Percentiles rank a stretch among this genome's conserved stretches.
phyloP scores from a whole-genome alignment of 1,140 invertebrate genomes.

The Zaprionus vittiger region DNA sequence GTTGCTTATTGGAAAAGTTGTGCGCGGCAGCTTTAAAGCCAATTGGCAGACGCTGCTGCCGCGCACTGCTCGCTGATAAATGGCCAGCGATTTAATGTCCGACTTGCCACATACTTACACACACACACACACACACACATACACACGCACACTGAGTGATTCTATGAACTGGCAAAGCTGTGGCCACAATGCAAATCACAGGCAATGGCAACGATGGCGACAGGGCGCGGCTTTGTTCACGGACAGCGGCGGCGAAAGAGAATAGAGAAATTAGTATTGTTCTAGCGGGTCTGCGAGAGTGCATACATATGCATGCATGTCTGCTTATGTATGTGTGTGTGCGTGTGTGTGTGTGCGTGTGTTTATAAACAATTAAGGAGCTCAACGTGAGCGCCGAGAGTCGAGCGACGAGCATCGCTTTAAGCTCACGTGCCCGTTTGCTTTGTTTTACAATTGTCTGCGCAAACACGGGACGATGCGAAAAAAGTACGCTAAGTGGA shows the following conservation, averaged over 20 bases:
- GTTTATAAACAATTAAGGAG: slow-evolving; percentile 36
- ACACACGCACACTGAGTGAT: not conserved
- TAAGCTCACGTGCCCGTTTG: slow-evolving; percentile 45
- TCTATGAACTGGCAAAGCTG: slow-evolving; percentile 19
- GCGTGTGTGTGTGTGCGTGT: not conserved
- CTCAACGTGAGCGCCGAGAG: slow-evolving; percentile 16
- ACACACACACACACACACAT: slow-evolving; percentile 7
- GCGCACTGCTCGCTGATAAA: slow-evolving; percentile 29
- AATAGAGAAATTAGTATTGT: slow-evolving; percentile 48
- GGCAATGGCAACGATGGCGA: slow-evolving; percentile 16
- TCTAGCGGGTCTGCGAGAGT: not conserved
- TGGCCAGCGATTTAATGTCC: slow-evolving; percentile 44
- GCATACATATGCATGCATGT: not conserved
- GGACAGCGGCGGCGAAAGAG: slow-evolving; percentile 2
- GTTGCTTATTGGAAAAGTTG: slow-evolving; percentile 57
- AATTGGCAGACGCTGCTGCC: slow-evolving; percentile 33
- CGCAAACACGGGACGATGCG: slow-evolving; percentile 24
- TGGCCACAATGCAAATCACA: slow-evolving; percentile 48
- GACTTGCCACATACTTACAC: slow-evolving; percentile 14
- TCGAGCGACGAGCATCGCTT: slow-evolving; percentile 31
- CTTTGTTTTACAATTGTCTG: slow-evolving; percentile 58
- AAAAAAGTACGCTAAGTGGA: slow-evolving; percentile 25
- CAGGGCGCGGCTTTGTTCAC: slow-evolving; percentile 16
- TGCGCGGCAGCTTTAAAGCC: slow-evolving; percentile 45
- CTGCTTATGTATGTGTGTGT: not conserved